phyloP scores from a whole-genome alignment of 2,888 invertebrate genomes.

The Euproctis similis region DNA sequence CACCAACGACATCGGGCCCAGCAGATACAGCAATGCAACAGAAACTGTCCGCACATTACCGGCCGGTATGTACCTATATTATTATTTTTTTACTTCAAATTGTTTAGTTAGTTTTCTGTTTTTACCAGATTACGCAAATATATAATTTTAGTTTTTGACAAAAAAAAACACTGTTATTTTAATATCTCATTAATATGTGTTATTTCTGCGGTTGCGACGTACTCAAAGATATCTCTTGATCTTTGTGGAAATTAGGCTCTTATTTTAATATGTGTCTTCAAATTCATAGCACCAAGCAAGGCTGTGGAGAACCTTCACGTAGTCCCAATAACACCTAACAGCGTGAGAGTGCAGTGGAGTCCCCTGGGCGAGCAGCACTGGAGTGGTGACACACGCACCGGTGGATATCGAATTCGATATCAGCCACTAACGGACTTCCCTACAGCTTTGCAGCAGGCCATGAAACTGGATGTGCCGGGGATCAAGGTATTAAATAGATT shows the following conservation, averaged over 20 bases:
- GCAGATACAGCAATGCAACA: constrained; percentile 92
- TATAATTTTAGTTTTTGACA: no score
- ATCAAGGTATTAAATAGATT: constrained; percentile 81
- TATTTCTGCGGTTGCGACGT: no score
- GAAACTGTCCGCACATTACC: constrained; percentile 90
- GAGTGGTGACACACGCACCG: constrained; percentile 91
- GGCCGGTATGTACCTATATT: constrained; percentile 73
- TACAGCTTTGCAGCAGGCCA: constrained; percentile 86
- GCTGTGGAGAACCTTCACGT: constrained; percentile 89
- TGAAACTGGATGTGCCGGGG: constrained; percentile 88
- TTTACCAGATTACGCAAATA: no score
- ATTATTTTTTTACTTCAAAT: no score
- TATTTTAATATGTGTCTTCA: no score
- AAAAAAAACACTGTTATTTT: no score
- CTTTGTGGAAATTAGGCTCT: no score
- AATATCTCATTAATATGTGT: no score
- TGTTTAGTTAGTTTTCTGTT: no score
- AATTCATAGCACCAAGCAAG: constrained; percentile 84
- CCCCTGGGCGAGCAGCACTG: constrained; percentile 84
- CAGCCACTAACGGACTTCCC: constrained; percentile 93
- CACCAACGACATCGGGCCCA: constrained; percentile 96
- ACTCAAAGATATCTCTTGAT: no score
- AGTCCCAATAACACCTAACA: constrained; percentile 94
- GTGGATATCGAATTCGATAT: constrained; percentile 92
- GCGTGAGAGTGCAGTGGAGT: constrained; percentile 95